Evolutionary conservation across 2,797 vertebrate genomes (phyloP), one percentile per base, ranked within the genome.

Genomic region (Scarus forsteni): DNA sequence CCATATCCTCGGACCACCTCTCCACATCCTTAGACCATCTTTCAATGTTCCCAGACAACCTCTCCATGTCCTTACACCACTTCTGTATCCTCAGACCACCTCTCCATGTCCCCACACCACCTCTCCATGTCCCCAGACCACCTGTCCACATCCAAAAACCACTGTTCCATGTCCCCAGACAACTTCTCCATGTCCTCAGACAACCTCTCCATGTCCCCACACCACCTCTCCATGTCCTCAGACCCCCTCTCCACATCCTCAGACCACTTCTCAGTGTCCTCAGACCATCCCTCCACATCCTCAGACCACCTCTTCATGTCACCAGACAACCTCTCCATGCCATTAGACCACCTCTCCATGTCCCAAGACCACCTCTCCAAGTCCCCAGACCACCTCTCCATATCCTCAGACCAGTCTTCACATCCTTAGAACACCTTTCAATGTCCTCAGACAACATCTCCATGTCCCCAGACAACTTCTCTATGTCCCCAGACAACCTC

Each of bases 51-150:
- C 14, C 8, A 8, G 5, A 45, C 14, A 6, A 45, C 14, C 14
- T 6, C 44, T 1, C 5, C n/a, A n/a, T n/a, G n/a, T n/a, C n/a
- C n/a, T n/a, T n/a, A n/a, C n/a, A 44, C 13, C 43, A 15, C 13
- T 14, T 44, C 40, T 43, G 13, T 4, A 10, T 44, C 43, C 43
- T 44, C 13, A 46, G n/a, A 46, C 45, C 15, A 46, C 45, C 45
- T 16, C 45, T 46, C 45, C 5, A 6, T 8, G 2, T 46, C 45
- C 45, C 16, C n/a, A 16, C 6, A n/a, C 70, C 59, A 79, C 65
- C 67, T 78, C 69, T n/a, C n/a, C n/a, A n/a, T n/a, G n/a, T 38
- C 36, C 36, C 8, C 36, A 38, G 36, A 39, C 35, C 43, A 44
- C 15, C 43, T 44, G 3, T 5, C 8, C n/a, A 43, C 1, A 6